A percentile compares a stretch with the other conserved stretches of the same genome.
phyloP scores from a whole-genome alignment of 1,140 invertebrate genomes.

The Drosophila tristis region DNA sequence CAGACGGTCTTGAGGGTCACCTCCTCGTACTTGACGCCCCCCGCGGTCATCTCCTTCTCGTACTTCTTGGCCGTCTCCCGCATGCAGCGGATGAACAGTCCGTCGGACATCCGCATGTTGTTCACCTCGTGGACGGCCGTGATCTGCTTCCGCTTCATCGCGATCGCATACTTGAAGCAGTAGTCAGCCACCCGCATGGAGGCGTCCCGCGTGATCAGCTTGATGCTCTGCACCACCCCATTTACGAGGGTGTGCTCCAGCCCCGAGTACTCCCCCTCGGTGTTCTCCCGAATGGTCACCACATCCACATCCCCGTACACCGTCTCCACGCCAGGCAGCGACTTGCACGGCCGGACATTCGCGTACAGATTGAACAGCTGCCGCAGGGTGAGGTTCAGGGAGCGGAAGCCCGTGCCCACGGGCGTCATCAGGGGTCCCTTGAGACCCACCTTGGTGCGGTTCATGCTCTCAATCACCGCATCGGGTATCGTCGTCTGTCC shows the following conservation, averaged over 20 bases:
- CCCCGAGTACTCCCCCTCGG: slow-evolving; percentile 99
- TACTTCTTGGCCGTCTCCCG: slow-evolving; percentile 96
- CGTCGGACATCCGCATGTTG: slow-evolving; percentile 99
- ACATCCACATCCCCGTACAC: slow-evolving; percentile 99
- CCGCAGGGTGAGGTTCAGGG: slow-evolving; percentile 98
- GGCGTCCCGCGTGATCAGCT: slow-evolving; percentile 98
- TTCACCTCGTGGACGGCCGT: slow-evolving; percentile 99
- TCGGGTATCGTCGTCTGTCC: slow-evolving; percentile 98
- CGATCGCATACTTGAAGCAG: slow-evolving; percentile 97
- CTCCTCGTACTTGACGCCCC: slow-evolving; percentile 98
- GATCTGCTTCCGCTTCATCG: slow-evolving; percentile 96
- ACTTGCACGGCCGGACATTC: slow-evolving; percentile 98
- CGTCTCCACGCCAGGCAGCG: slow-evolving; percentile 98
- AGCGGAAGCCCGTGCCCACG: slow-evolving; percentile 99
- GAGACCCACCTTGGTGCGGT: slow-evolving; percentile 97
- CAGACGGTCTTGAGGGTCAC: slow-evolving; percentile 99
- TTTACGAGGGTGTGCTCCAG: slow-evolving; percentile 99
- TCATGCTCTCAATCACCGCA: slow-evolving; percentile 98
- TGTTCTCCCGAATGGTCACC: slow-evolving; percentile 99
- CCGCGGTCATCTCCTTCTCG: slow-evolving; percentile 76
- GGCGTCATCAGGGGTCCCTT: slow-evolving; percentile 99
- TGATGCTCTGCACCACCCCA: slow-evolving; percentile 99
- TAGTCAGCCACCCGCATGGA: slow-evolving; percentile 98
- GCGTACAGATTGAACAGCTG: slow-evolving; percentile 99
- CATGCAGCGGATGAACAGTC: slow-evolving; percentile 98